Base-by-base conservation (phyloP, 2,797 vertebrate genomes). In the Orientallactaga sibirica region DNA sequence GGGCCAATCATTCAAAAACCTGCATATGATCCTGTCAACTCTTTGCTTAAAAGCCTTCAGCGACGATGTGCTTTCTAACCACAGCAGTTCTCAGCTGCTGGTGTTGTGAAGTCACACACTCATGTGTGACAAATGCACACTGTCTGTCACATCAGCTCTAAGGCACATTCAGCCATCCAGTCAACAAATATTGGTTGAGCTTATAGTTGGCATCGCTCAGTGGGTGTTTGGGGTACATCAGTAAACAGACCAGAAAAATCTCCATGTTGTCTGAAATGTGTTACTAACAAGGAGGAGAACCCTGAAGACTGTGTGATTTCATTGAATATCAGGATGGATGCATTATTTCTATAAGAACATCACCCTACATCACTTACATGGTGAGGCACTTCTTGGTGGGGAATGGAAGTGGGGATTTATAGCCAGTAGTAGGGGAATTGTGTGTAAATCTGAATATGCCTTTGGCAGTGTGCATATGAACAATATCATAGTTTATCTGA, bases 281-380 rank as follows among this genome's bases (percentile, higher is more conserved):
- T 93, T 94, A 92, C 73, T 24, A 58, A 84, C 48, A 80, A 88
- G 73, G 93, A 24, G 89, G 68, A 91, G 93, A 91, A 43, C 41
- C 62, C 73, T 90, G 62, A 90, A 79, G 77, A 62, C 41, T 89
- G 70, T 74, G 91, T 95, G 91, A 94, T 94, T 94, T 94, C 78
- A 62, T 94, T 75, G 92, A 94, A 29, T 93, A 78, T 95, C 86
- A 88, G 33, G 84, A 78, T 66, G 73, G 58, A 68, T 84, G 68
- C 76, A 86, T 92, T 94, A 93, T 95, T 96, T 90, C 88, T 87
- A n/a, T 58, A 93, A 87, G 83, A 96, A 92, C 70, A 78, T 94
- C 86, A 86, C 22, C 24, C 43, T 95, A 94, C 95, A 96, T 96
- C 92, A 96, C 82, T 94, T 86, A n/a, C n/a, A 55, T 87, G 81